Evolutionary conservation across 1,140 invertebrate genomes (phyloP).

Genomic region (Eriosoma lanigerum): DNA sequence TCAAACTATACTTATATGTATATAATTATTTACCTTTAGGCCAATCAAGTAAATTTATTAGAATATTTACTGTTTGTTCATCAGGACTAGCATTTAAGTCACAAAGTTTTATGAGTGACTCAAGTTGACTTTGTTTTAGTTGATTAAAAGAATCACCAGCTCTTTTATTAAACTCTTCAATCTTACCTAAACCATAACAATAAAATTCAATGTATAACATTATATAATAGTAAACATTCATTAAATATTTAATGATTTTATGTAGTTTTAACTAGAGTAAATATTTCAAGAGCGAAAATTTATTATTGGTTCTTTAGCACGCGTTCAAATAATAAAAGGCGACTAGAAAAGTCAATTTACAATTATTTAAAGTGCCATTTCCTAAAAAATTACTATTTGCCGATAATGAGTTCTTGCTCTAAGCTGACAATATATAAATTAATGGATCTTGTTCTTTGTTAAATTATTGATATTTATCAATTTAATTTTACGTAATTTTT

Average conservation of each 20-base stretch:
- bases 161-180: slow-evolving; percentile 36
- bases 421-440: too few species aligned
- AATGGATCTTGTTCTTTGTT: too few species aligned
- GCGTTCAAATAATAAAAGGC: too few species aligned
- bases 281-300: too few species aligned
- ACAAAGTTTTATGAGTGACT: slow-evolving; percentile 38
- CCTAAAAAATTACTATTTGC: too few species aligned
- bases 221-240: neutral
- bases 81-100: neutral
- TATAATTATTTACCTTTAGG: slow-evolving; percentile 58
- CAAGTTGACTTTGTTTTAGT: slow-evolving; percentile 54
- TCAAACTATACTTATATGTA: neutral
- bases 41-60: slow-evolving; percentile 65
- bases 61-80: neutral
- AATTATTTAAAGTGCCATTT: too few species aligned
- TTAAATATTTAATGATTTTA: neutral
- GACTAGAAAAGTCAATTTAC: too few species aligned
- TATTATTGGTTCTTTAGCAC: too few species aligned
- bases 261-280: too few species aligned
- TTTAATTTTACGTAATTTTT: too few species aligned
- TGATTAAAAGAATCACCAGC: slow-evolving; percentile 8
- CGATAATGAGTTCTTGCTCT: too few species aligned
- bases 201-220: neutral
- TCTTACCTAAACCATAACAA: slow-evolving; percentile 19
- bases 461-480: too few species aligned